Base-by-base conservation (phyloP, 2,888 invertebrate species). In the Sesia apiformis region DNA sequence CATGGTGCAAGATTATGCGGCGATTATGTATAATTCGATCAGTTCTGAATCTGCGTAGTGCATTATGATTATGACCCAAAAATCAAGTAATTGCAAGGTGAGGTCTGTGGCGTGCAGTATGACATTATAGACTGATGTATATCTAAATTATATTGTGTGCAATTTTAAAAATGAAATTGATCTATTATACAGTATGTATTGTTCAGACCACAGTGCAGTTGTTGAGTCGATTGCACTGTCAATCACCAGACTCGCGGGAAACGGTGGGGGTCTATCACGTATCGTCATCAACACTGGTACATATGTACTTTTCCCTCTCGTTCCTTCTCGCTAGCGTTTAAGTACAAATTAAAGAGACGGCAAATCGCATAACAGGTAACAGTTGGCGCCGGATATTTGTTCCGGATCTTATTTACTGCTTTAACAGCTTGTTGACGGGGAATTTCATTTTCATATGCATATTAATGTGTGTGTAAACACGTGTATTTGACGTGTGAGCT, bases 391-490 rank as follows among this genome's bases (percentile, higher is more conserved):
- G 81, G 82, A 84, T 81, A 81, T 85, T 83, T 72, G 74, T 72
- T 74, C 76, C 81, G 83, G 84, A 79, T 77, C 79, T 77, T 80
- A 82, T 84, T 84, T 80, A 79, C 78, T 77, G 80, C 74, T 73
- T 67, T 77, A 74, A 76, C 76, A 76, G 76, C 71, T 72, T 73
- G 70, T 66, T 66, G 63, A 73, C 70, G 68, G 68, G 72, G 64
- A 73, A 79, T 78, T 81, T 77, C 74, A 78, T 80, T 80, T 79
- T 76, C 78, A 71, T 75, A 68, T 73, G 74, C 76, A 80, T 80
- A 75, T 74, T 78, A 75, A 78, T 77, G 67, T 67, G 68, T 65
- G 61, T 60, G 60, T 68, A 67, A 65, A 67, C 67, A 67, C 67
- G 66, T 68, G 72, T 65, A 58, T 65, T 66, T 69, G 71, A 70